These are phyloP conservation scores for Phacellophora camtschatica DNA, from an alignment of 30 jellyfish, hydroid and myxozoan species.

Conservation along the genomic window DNA sequence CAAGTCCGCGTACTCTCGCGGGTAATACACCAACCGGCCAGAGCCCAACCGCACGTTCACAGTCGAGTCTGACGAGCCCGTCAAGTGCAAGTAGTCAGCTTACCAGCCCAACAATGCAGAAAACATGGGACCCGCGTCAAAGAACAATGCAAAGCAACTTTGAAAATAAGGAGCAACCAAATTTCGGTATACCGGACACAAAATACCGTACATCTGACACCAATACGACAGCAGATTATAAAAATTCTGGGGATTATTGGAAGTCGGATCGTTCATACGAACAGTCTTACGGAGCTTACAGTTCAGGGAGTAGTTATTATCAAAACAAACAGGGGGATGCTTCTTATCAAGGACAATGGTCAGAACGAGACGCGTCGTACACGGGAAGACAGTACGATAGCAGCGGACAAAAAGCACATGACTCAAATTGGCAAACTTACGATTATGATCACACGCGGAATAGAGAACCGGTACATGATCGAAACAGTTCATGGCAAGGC, in stretches of 20 bases:
- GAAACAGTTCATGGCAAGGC: conserved; percentile 25
- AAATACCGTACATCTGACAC: background rate
- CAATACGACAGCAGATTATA: background rate
- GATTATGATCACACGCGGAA: background rate
- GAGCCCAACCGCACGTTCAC: conserved; percentile 30
- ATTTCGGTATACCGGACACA: background rate
- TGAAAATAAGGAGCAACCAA: background rate
- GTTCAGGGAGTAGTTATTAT: background rate
- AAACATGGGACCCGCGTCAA: conserved; percentile 11
- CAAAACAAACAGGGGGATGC: conserved; percentile 4
- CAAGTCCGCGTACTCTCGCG: conserved; percentile 21
- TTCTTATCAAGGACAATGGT: conserved; percentile 21
- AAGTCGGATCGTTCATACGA: background rate
- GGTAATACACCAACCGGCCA: conserved; percentile 19
- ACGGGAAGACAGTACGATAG: background rate
- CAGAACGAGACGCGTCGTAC: background rate
- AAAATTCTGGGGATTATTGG: conserved; percentile 2
- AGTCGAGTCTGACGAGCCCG: conserved; percentile 42
- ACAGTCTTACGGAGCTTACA: conserved; percentile 9
- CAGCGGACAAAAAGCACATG: conserved; percentile 1
- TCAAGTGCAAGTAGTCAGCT: conserved; percentile 11
- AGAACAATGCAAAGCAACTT: background rate
- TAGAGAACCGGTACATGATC: background rate
- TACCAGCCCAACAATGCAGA: conserved; percentile 24
- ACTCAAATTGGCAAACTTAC: conserved; percentile 21